These are phyloP conservation scores for Agonopterix arenella DNA, from an alignment of 2,888 invertebrate species.

Conservation along the genomic window DNA sequence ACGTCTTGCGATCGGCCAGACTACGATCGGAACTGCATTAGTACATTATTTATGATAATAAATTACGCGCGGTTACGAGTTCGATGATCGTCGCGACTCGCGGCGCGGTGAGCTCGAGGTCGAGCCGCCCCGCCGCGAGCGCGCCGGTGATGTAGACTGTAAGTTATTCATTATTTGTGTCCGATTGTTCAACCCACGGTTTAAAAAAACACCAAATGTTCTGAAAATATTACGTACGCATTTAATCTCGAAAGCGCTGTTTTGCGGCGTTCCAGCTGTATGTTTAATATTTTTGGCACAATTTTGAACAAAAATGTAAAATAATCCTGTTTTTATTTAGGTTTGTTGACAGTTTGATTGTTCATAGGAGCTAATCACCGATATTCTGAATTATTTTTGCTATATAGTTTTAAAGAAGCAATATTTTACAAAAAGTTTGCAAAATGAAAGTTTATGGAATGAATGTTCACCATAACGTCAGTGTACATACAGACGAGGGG, in stretches of 20 bases:
- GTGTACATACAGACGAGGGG: slow-evolving; percentile 16
- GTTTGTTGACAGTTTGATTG: slow-evolving; percentile 25
- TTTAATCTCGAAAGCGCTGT: slow-evolving; percentile 52
- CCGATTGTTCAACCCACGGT: slow-evolving; percentile 59
- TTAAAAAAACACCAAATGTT: slow-evolving; percentile 67
- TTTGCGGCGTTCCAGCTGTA: slow-evolving; percentile 65
- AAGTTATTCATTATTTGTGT: slow-evolving; percentile 55
- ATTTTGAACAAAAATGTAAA: slow-evolving; percentile 15
- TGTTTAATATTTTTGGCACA: slow-evolving; percentile 47
- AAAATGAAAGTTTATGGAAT: slow-evolving; percentile 14
- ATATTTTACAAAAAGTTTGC: slow-evolving; percentile 24
- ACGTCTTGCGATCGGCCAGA: slow-evolving; percentile 55
- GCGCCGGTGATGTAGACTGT: slow-evolving; percentile 45
- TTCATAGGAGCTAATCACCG: slow-evolving; percentile 44
- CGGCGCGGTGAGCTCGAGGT: slow-evolving; percentile 34
- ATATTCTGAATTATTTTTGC: slow-evolving; percentile 46
- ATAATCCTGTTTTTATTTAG: no score
- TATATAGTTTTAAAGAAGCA: slow-evolving; percentile 45
- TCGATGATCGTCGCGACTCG: slow-evolving; percentile 46
- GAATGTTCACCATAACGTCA: slow-evolving; percentile 15
- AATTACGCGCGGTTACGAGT: slow-evolving; percentile 60
- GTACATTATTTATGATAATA: slow-evolving; percentile 75
- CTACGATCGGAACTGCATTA: slow-evolving; percentile 68
- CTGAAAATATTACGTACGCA: slow-evolving; percentile 36
- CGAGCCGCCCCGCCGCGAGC: slow-evolving; percentile 42